Conservation (phyloP, 2,113 vertebrate species). For the Todiramphus saurophagus region DNA sequence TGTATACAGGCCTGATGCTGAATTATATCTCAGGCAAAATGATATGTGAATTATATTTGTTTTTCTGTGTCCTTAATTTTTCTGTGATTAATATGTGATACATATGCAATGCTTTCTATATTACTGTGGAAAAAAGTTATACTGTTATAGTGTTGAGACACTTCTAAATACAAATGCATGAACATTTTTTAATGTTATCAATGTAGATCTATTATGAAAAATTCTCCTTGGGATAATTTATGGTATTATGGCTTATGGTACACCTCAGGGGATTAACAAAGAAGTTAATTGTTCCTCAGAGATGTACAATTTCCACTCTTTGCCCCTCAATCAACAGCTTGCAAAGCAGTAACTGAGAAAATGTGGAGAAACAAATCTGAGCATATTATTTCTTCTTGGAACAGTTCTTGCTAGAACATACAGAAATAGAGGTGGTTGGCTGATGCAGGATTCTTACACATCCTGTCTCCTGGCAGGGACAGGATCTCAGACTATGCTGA, state of each 20-base stretch:
- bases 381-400: not conserved
- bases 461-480: not conserved
- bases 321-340: constrained; percentile 13
- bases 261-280: constrained; percentile 23
- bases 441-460: not conserved
- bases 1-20: not conserved
- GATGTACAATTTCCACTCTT: constrained; percentile 14
- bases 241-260: not conserved
- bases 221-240: constrained; percentile 44
- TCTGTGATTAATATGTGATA: constrained; percentile 34
- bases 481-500: not conserved
- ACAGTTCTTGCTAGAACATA: not conserved
- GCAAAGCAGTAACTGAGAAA: constrained; percentile 7
- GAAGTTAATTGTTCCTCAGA: constrained; percentile 44
- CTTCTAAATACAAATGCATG: not conserved
- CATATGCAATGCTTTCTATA: not conserved
- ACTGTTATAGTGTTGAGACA: not conserved
- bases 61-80: constrained; percentile 33
- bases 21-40: not conserved
- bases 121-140: not conserved
- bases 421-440: not conserved
- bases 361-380: not conserved
- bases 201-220: not conserved
- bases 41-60: constrained; percentile 12
- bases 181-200: not conserved